Evolutionary conservation across 2,797 vertebrate species (phyloP).

Genomic region (Anas bernieri): DNA sequence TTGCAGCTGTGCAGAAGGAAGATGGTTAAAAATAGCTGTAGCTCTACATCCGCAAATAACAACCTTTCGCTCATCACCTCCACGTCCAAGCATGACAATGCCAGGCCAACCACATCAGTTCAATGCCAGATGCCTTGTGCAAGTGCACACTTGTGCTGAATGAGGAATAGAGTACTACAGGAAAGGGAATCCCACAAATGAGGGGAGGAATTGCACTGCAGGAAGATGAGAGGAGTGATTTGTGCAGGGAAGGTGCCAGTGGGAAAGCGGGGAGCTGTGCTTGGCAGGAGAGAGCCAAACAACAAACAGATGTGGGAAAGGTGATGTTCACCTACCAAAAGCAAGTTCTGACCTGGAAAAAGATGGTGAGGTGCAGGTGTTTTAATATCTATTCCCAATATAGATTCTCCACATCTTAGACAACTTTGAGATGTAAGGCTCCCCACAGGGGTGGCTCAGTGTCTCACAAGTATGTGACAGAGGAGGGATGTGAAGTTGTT

Average conservation of each 20-base stretch:
- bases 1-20: not conserved
- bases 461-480: not conserved
- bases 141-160: not conserved
- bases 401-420: not conserved
- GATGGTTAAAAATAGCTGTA: constrained; percentile 20
- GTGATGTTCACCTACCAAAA: not conserved
- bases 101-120: not conserved
- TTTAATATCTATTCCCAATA: not conserved
- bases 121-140: not conserved
- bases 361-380: not conserved
- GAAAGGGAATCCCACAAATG: not conserved
- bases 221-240: not conserved
- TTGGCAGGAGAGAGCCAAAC: not conserved
- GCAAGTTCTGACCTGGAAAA: not conserved
- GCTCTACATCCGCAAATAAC: not conserved
- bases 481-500: not conserved
- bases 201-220: accelerated
- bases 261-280: accelerated
- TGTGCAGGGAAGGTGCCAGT: not conserved
- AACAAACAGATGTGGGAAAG: not conserved
- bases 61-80: not conserved
- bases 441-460: not conserved
- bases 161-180: not conserved
- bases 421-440: not conserved
- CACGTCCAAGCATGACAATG: not conserved